phyloP scores from a whole-genome alignment of 2,797 vertebrate genomes.

The Sparus aurata region DNA sequence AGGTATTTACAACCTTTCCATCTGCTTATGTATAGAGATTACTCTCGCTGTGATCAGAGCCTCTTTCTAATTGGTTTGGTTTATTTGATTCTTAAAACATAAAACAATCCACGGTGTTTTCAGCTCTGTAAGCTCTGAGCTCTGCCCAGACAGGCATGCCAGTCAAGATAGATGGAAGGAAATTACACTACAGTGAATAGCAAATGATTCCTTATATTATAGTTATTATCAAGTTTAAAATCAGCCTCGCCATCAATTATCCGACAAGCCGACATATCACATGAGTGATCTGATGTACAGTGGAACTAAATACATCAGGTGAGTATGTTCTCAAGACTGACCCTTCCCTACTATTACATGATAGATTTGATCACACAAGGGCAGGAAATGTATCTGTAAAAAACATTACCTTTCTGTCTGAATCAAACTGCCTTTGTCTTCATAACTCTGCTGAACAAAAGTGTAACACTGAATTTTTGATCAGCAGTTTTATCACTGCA shows the following conservation, averaged over 20 bases:
- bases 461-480: too few species aligned
- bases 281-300: conserved; percentile 46
- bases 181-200: conserved; percentile 54
- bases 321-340: not conserved
- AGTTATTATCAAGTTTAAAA: conserved; percentile 74
- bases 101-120: conserved; percentile 17
- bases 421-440: too few species aligned
- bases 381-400: too few species aligned
- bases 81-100: conserved; percentile 26
- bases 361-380: not conserved
- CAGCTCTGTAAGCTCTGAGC: conserved; percentile 49
- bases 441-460: too few species aligned
- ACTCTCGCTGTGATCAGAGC: not conserved
- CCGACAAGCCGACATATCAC: conserved; percentile 53
- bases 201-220: conserved; percentile 72
- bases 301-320: conserved; percentile 12
- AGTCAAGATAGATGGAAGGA: conserved; percentile 56
- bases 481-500: too few species aligned
- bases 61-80: conserved; percentile 34
- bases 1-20: not conserved
- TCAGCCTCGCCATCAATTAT: conserved; percentile 70
- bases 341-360: not conserved
- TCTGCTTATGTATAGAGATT: conserved; percentile 12
- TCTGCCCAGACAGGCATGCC: conserved; percentile 52
- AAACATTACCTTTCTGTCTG: too few species aligned